Evolutionary conservation across 1,140 invertebrate genomes (phyloP).

Genomic region (Drusus annulatus): DNA sequence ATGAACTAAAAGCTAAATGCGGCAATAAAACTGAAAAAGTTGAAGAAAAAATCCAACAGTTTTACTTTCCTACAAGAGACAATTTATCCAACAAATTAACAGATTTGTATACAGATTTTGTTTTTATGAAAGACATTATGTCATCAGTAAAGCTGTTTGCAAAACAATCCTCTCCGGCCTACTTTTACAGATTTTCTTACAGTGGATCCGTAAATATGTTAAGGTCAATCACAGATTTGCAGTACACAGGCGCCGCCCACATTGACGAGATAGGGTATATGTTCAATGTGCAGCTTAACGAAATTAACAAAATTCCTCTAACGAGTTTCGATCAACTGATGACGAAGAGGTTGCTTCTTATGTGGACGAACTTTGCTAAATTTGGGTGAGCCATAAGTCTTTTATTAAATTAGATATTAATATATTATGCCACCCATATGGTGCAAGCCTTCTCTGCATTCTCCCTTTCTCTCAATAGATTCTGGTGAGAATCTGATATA

Average conservation of each 20-base stretch:
- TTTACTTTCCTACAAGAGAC: neutral
- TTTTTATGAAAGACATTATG: neutral
- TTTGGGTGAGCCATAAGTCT: no score
- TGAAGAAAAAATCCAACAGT: neutral
- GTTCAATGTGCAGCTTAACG: neutral
- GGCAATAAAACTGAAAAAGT: neutral
- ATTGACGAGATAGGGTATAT: neutral
- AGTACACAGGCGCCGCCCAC: neutral
- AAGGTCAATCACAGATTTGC: neutral
- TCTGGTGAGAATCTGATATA: no score
- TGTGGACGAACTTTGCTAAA: no score
- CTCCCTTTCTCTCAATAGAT: no score
- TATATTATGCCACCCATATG: no score
- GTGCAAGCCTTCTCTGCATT: no score
- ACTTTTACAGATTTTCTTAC: neutral
- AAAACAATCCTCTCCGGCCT: no score
- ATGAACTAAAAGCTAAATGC: neutral
- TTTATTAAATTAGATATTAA: no score
- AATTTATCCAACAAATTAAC: neutral
- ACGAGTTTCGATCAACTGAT: neutral
- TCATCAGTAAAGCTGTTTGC: neutral
- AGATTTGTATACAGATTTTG: neutral
- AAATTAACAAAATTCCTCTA: neutral
- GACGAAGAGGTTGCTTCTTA: no score
- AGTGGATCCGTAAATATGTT: neutral